Percentiles rank a stretch among this genome's conserved stretches.
phyloP scores from a whole-genome alignment of 2,888 invertebrate species.

The Lysandra bellargus region DNA sequence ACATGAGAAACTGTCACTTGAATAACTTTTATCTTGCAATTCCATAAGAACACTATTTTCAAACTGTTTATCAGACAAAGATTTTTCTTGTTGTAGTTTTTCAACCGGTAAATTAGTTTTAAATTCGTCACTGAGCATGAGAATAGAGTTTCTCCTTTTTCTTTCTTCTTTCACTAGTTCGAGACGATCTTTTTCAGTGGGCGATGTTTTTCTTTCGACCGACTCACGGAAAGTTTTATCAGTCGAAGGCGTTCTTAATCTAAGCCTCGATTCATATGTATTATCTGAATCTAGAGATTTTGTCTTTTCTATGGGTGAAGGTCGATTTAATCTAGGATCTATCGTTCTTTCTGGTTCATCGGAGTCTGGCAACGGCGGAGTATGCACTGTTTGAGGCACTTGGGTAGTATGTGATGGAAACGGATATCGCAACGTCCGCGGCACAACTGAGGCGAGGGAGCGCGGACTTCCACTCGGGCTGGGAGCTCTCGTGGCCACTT shows the following conservation, averaged over 20 bases:
- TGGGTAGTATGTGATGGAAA: constrained; percentile 83
- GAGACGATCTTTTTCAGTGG: constrained; percentile 48
- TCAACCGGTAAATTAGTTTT: constrained; percentile 46
- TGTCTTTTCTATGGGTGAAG: constrained; percentile 47
- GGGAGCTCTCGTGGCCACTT: constrained; percentile 92
- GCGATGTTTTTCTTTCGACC: constrained; percentile 48
- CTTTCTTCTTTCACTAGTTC: constrained; percentile 51
- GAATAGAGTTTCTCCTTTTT: constrained; percentile 40
- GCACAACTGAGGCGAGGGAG: constrained; percentile 63
- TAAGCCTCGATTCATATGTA: constrained; percentile 57
- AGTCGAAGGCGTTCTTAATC: constrained; percentile 78
- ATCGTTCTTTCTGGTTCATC: constrained; percentile 38
- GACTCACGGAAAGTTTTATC: constrained; percentile 49
- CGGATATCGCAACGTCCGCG: constrained; percentile 57
- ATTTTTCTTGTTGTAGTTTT: constrained; percentile 36
- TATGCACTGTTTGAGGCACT: constrained; percentile 26
- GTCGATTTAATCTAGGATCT: constrained; percentile 39
- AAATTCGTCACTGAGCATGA: constrained; percentile 43
- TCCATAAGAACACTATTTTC: constrained; percentile 37
- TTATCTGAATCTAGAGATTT: constrained; percentile 55
- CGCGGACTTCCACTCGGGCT: constrained; percentile 71
- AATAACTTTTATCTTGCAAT: constrained; percentile 36
- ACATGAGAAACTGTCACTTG: constrained; percentile 34
- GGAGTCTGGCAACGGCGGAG: constrained; percentile 48
- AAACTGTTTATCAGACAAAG: constrained; percentile 33